These are phyloP conservation scores for Parelbella ahira DNA, from an alignment of 2,888 invertebrate species.

Conservation along the genomic window DNA sequence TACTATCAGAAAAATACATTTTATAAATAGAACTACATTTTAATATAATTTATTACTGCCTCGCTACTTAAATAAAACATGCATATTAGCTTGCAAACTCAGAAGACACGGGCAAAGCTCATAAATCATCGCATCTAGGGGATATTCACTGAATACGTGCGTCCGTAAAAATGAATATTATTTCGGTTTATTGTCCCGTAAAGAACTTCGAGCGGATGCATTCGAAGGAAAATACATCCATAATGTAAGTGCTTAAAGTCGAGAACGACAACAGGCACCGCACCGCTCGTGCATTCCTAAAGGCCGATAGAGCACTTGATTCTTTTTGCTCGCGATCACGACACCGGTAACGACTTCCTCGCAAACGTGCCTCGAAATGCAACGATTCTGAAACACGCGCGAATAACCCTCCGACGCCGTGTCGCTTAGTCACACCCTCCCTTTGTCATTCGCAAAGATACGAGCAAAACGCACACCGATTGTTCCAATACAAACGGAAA, in stretches of 20 bases:
- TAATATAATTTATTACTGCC: no score
- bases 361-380: conserved; percentile 54
- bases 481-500: conserved; percentile 65
- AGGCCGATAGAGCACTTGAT: conserved; percentile 43
- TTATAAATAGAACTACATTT: no score
- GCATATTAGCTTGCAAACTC: conserved; percentile 16
- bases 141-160: conserved; percentile 30
- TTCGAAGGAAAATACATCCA: conserved; percentile 30
- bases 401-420: conserved; percentile 40
- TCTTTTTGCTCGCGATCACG: conserved; percentile 51
- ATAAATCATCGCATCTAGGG: conserved; percentile 27
- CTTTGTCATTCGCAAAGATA: conserved; percentile 42
- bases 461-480: conserved; percentile 54
- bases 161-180: conserved; percentile 38
- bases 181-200: conserved; percentile 34
- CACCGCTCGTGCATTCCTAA: conserved; percentile 39
- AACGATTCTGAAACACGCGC: conserved; percentile 52
- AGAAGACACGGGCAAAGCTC: conserved; percentile 22
- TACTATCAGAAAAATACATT: no score
- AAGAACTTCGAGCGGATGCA: conserved; percentile 23
- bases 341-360: conserved; percentile 62
- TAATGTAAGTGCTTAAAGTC: conserved; percentile 28
- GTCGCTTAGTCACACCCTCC: conserved; percentile 42
- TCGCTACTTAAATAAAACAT: conserved; percentile 21
- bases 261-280: conserved; percentile 32